These are phyloP conservation scores for Melanchra persicariae DNA, from an alignment of 2,888 invertebrate species.

Conservation along the genomic window DNA sequence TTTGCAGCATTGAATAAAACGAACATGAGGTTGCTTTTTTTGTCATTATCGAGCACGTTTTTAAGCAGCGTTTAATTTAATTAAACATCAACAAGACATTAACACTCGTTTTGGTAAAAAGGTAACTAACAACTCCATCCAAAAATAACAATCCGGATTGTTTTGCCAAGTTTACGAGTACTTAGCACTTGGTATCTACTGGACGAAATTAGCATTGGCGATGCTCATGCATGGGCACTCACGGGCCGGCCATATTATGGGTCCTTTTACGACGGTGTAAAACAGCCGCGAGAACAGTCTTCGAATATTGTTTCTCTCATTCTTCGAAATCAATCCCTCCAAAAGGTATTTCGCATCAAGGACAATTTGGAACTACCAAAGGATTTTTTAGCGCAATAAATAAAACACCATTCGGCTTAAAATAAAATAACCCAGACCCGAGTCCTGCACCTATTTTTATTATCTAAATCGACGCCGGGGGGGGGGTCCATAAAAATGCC, in stretches of 20 bases:
- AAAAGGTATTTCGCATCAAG: background rate
- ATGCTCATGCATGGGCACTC: background rate
- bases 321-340: background rate
- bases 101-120: background rate
- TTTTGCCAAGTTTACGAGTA: conserved; percentile 4
- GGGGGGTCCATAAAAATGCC: too few relatives aligned
- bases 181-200: too few relatives aligned
- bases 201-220: background rate
- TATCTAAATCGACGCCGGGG: background rate
- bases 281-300: background rate
- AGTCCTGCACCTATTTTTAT: background rate
- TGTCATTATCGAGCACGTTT: background rate
- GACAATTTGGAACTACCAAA: background rate
- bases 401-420: background rate
- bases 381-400: background rate
- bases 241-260: background rate
- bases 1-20: conserved; percentile 1
- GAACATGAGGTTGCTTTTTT: conserved; percentile 1
- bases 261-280: background rate
- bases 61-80: background rate
- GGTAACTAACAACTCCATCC: background rate
- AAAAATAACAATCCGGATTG: conserved; percentile 4
- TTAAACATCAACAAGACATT: too few relatives aligned
- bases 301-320: background rate
- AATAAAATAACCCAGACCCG: background rate